Base-by-base conservation (phyloP, 2,797 vertebrate genomes). In the Tapera naevia region DNA sequence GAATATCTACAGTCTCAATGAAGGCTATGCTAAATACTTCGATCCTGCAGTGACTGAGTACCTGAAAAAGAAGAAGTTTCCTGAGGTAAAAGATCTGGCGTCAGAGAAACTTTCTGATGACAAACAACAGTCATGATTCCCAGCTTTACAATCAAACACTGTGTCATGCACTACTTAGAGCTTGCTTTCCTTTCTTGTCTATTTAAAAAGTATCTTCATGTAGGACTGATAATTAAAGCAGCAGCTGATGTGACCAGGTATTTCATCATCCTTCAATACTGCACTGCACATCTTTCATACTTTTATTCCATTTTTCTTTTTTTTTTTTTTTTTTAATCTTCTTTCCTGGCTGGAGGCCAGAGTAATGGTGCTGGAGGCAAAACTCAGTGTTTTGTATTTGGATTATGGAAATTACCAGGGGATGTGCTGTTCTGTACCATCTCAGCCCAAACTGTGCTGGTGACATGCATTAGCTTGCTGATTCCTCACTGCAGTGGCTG, bases 1-100 rank as follows among this genome's bases (percentile, higher is more conserved):
- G 23, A 99, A 98, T 73, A 99, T 99, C 96, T 99, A 99, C 98
- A 99, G 99, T 97, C 96, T 99, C 65, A 99, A 99, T 54, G 99
- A 99, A 74, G 99, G 99, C 78, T 99, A 99, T 13, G 98, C 99
- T 27, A 98, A 98, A 82, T 98, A 99, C 65, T 99, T 99, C 45
- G 98, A 99, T 91, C 98, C 99, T 39, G 98, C 98, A 14, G 88
- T 99, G 80, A 98, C 98, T 4, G 99, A 99, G 75, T 99, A 99
- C 51, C 60, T 99, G n/a, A 97, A 99, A 85, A 99, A 98, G 97
- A 99, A 99, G 97, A 99, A 99, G 97, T 99, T 97, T 65, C 99
- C 99, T 50, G 96, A 98, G 97, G 99, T 99, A 98, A 89, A 84
- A 58, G 24, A 64, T 33, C 17, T 7, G 8, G 9, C 75, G 78